Evolutionary conservation across 2,113 vertebrate species (phyloP).

Genomic region (Periophthalmodon schlosseri): DNA sequence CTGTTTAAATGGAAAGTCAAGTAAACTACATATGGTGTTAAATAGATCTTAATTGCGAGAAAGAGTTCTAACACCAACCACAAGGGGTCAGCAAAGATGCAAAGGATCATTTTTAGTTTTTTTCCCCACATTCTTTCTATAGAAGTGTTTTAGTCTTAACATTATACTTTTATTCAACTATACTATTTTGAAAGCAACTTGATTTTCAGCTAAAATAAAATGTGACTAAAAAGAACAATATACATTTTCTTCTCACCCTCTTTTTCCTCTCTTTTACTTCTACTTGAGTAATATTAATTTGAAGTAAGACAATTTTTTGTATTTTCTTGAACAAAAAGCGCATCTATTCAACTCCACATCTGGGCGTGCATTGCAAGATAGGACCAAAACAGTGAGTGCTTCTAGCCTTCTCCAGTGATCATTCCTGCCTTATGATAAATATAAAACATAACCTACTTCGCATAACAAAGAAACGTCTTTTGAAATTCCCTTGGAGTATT

Average conservation of each 20-base stretch:
- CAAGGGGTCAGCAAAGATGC: too few relatives aligned
- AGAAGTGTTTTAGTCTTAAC: too few relatives aligned
- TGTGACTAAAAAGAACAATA: neutral
- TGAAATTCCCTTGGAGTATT: conserved; percentile 69
- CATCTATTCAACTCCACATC: neutral
- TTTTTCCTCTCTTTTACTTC: neutral
- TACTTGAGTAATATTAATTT: neutral
- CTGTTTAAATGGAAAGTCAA: too few relatives aligned
- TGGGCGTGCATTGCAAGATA: neutral
- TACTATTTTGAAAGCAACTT: too few relatives aligned
- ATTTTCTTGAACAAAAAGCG: neutral
- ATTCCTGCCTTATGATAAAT: conserved; percentile 28
- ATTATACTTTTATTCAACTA: too few relatives aligned
- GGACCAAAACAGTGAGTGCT: neutral
- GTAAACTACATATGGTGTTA: too few relatives aligned
- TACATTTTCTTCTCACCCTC: too few relatives aligned
- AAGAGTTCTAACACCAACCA: too few relatives aligned
- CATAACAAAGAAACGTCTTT: conserved; percentile 66
- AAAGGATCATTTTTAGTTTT: too few relatives aligned
- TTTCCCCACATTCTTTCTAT: too few relatives aligned
- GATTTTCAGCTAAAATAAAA: neutral
- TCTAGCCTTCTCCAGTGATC: conserved; percentile 12
- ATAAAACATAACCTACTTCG: conserved; percentile 66
- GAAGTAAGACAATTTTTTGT: neutral
- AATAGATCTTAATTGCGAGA: too few relatives aligned